Percentiles rank a stretch among this genome's conserved stretches.
phyloP scores from a whole-genome alignment of 2,888 invertebrate species.

The Iselma pallidipennis region DNA sequence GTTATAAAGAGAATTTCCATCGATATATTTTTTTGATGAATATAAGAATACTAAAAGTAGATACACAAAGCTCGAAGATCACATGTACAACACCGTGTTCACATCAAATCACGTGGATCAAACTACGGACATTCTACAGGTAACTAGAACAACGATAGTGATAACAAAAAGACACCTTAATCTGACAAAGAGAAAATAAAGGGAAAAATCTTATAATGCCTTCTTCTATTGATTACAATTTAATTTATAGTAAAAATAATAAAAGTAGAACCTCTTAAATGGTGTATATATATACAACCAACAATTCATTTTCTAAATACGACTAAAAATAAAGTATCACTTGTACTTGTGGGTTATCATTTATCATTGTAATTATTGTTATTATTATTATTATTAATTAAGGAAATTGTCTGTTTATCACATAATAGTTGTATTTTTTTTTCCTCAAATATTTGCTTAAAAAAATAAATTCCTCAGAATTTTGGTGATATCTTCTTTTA shows the following conservation, averaged over 20 bases:
- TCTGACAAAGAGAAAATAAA: background rate
- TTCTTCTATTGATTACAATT: background rate
- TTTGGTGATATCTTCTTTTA: background rate
- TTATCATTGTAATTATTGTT: background rate
- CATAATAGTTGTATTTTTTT: background rate
- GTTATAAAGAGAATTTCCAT: background rate
- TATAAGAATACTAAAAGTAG: constrained; percentile 6
- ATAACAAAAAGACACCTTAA: background rate
- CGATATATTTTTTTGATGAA: background rate
- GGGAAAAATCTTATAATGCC: background rate
- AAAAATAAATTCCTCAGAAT: background rate
- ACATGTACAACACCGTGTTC: constrained; percentile 39
- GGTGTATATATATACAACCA: background rate
- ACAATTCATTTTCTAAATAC: background rate
- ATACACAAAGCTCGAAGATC: constrained; percentile 21
- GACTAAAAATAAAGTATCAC: too few species aligned
- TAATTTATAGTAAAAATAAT: background rate
- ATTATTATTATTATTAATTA: background rate
- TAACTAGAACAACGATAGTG: constrained; percentile 37
- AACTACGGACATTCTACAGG: constrained; percentile 28
- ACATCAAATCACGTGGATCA: constrained; percentile 35
- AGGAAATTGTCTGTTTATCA: background rate
- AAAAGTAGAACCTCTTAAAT: background rate
- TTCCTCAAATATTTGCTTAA: background rate
- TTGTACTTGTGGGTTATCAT: too few species aligned